These are phyloP conservation scores for Bicyclus anynana DNA, from an alignment of 1,140 invertebrate genomes.

Conservation along the genomic window DNA sequence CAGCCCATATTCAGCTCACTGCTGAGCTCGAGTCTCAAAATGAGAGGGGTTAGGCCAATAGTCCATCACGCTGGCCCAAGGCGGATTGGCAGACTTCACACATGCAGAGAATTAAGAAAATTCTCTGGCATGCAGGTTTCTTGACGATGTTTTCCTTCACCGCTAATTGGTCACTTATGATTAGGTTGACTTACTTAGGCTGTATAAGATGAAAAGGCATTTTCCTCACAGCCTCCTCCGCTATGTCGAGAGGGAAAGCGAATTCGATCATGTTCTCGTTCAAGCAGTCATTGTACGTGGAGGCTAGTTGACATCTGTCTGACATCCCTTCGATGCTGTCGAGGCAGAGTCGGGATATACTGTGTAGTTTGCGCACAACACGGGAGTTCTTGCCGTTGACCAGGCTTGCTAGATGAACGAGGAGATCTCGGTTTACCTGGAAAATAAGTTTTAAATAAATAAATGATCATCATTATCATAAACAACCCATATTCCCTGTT, in stretches of 20 bases:
- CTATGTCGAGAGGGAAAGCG: constrained; percentile 63
- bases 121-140: too few relatives aligned
- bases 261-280: constrained; percentile 71
- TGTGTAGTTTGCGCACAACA: constrained; percentile 59
- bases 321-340: constrained; percentile 65
- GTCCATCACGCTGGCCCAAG: too few relatives aligned
- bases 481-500: too few relatives aligned
- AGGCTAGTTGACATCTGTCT: constrained; percentile 61
- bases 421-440: constrained; percentile 60
- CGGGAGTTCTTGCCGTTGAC: constrained; percentile 66
- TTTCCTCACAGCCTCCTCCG: constrained; percentile 63
- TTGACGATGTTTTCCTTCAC: too few relatives aligned
- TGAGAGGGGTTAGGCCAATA: too few relatives aligned
- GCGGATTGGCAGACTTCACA: too few relatives aligned
- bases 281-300: constrained; percentile 65
- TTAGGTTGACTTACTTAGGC: constrained; percentile 41
- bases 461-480: too few relatives aligned
- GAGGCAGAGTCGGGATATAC: constrained; percentile 58
- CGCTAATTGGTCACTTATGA: too few relatives aligned
- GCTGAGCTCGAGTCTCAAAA: too few relatives aligned
- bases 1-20: too few relatives aligned
- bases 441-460: too few relatives aligned
- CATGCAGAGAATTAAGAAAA: too few relatives aligned
- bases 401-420: constrained; percentile 58
- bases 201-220: constrained; percentile 70